Conservation (phyloP, 1,140 invertebrate species). For the Theocolax elegans region DNA sequence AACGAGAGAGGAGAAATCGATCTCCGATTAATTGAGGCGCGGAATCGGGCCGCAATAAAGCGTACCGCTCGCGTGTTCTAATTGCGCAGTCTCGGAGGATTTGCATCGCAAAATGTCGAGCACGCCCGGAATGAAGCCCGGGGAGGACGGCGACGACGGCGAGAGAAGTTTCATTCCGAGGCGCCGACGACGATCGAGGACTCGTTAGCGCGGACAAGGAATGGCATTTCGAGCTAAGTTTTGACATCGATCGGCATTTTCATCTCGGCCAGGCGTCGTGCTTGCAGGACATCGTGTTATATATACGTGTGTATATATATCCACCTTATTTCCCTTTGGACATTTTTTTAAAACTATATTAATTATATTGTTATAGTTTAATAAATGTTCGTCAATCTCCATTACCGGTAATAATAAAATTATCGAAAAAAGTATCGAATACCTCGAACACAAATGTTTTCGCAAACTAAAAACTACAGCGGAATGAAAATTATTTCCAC, state of each 20-base stretch:
- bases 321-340: no score
- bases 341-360: no score
- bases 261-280: constrained; percentile 8
- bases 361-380: no score
- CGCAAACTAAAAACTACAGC: no score
- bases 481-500: no score
- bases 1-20: background rate
- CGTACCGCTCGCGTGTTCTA: background rate
- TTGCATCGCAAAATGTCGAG: no score
- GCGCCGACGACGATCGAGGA: background rate
- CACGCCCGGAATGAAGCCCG: no score
- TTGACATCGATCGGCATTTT: constrained; percentile 39
- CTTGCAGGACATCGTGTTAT: background rate
- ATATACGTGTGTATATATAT: no score
- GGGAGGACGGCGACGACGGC: background rate
- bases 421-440: no score
- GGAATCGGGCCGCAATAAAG: constrained; percentile 24
- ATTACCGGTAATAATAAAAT: no score
- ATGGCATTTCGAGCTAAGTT: constrained; percentile 20
- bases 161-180: constrained; percentile 18
- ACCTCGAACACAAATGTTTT: no score
- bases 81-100: constrained; percentile 4
- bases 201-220: constrained; percentile 2
- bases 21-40: constrained; percentile 17
- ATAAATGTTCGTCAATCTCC: no score